A percentile compares a stretch with the other conserved stretches of the same genome.
These are phyloP conservation scores for Drosophila birchii DNA, from an alignment of 2,888 invertebrate species.

Conservation along the genomic window DNA sequence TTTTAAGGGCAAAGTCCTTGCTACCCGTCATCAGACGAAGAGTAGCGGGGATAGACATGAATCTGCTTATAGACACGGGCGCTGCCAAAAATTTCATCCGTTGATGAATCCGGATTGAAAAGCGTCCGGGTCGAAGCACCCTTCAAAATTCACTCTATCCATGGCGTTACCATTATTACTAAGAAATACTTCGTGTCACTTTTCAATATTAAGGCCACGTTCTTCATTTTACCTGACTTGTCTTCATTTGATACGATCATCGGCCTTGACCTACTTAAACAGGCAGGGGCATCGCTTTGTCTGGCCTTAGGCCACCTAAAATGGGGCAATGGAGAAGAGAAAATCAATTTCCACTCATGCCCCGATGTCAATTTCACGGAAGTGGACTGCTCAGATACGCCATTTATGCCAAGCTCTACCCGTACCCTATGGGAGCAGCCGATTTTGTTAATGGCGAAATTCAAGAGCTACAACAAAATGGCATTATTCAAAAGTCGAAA, in stretches of 20 bases:
- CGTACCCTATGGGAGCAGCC: neutral
- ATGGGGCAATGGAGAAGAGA: conserved; percentile 1
- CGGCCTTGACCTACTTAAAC: neutral
- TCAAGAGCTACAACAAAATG: no score
- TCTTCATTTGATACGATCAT: neutral
- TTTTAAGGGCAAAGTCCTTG: no score
- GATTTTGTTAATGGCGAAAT: no score
- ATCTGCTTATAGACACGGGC: no score
- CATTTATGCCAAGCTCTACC: conserved; percentile 1
- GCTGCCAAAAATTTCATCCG: no score
- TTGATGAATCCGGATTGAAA: no score
- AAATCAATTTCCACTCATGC: conserved; percentile 2
- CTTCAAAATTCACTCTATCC: neutral
- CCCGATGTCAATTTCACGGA: no score
- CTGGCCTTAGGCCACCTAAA: conserved; percentile 5
- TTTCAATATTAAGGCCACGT: neutral
- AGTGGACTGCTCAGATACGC: neutral
- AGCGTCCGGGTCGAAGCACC: neutral
- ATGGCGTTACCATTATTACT: neutral
- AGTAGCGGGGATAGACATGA: no score
- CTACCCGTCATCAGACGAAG: no score
- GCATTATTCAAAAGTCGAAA: no score
- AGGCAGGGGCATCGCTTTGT: neutral
- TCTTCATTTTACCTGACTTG: no score
- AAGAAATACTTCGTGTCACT: neutral